Evolutionary conservation across 2,888 invertebrate species (phyloP), one percentile per base, ranked within the genome.

Genomic region (Cephus sareptanus): DNA sequence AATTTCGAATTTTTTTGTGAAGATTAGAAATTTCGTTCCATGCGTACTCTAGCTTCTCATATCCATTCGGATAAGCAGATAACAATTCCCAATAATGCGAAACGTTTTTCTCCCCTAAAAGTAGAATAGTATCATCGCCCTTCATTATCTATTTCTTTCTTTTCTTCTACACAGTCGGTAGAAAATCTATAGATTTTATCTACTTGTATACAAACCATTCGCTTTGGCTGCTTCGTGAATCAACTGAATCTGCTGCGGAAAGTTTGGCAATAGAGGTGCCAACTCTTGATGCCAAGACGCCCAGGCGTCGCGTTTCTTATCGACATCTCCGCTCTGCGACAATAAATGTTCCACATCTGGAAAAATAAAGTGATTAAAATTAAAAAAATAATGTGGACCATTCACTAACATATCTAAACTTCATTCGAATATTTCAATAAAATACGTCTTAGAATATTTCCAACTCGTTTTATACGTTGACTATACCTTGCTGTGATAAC

Each of bases 1-100:
- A 90, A 33, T 84, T 80, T n/a, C 86, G 37, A 69, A 91, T 70
- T 69, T 85, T 89, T 34, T 81, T 81, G 76, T 88, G 85, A 35
- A 90, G 80, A 34, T 73, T 37, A n/a, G 77, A 76, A 78, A 91
- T 81, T 71, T 79, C 83, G n/a, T 69, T 83, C 89, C 89, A 87
- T 76, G 87, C 82, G 13, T 77, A 68, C 74, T 81, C 80, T 13
- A 86, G 82, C 15, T 83, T 78, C 3, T 85, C 77, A 76, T 90
- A 90, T 4, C 89, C 90, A 15, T 83, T 73, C 4, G 82, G 76
- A 74, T 85, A 87, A 74, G 85, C 88, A n/a, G 85, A 85, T 31
- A 91, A 79, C 80, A 87, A 81, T 82, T 90, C 90, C 90, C 90
- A 91, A 78, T 91, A 91, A 40, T 84, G 82, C 12, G 75, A 75